A percentile compares a stretch with the other conserved stretches of the same genome.
These are phyloP conservation scores for Carcina quercana DNA, from an alignment of 2,888 invertebrate species.

Conservation along the genomic window DNA sequence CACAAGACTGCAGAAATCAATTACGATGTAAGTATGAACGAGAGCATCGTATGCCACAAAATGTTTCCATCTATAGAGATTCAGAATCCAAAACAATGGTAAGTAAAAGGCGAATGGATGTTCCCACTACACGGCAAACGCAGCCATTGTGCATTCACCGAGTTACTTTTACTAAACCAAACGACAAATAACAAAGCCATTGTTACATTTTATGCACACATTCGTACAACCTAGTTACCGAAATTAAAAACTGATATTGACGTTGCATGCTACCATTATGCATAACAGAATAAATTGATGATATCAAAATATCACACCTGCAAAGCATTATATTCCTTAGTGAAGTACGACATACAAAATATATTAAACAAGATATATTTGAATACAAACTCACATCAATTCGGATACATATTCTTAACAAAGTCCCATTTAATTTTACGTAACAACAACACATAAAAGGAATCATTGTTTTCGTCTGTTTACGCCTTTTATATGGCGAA, in stretches of 20 bases:
- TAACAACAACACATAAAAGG: constrained; percentile 2
- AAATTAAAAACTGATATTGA: no score
- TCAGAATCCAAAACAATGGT: constrained; percentile 38
- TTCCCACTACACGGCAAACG: constrained; percentile 44
- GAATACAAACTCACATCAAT: neutral
- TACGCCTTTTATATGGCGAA: constrained; percentile 4
- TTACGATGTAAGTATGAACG: neutral
- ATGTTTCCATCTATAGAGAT: constrained; percentile 19
- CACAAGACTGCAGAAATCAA: no score
- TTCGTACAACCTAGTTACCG: no score
- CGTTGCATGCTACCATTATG: neutral
- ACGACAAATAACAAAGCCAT: constrained; percentile 30
- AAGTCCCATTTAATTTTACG: no score
- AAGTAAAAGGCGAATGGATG: constrained; percentile 50
- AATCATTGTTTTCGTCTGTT: neutral
- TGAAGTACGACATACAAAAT: neutral
- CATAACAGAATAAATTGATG: no score
- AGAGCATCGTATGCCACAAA: neutral
- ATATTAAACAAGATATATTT: neutral
- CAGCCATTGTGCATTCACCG: constrained; percentile 37
- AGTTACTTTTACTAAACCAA: constrained; percentile 49
- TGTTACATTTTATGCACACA: constrained; percentile 29
- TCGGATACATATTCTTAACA: neutral
- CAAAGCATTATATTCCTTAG: neutral
- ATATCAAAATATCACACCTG: constrained; percentile 5